A percentile compares a stretch with the other conserved stretches of the same genome.
phyloP scores from a whole-genome alignment of 2,113 vertebrate genomes.

The Oxyruncus cristatus region DNA sequence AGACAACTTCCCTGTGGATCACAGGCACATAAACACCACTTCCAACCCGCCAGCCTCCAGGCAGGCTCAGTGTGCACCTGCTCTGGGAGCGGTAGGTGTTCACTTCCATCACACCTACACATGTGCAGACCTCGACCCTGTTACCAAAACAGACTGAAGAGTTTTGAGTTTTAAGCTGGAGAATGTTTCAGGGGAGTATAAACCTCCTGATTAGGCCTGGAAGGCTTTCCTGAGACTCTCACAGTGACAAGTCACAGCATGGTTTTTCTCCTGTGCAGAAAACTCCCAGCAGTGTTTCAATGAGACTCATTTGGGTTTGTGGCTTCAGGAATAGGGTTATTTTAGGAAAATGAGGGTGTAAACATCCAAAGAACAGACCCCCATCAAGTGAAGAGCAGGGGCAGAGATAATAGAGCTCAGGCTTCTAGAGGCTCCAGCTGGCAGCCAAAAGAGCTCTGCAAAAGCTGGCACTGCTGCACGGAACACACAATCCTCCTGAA shows the following conservation, averaged over 20 bases:
- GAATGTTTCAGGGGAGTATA: background rate
- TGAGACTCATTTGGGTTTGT: rapidly evolving
- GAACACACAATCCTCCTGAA: background rate
- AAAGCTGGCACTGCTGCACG: rapidly evolving
- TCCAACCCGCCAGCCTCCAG: background rate
- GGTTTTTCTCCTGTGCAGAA: background rate
- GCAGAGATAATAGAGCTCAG: background rate
- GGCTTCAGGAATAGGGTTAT: background rate
- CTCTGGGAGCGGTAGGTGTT: background rate
- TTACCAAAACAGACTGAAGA: background rate
- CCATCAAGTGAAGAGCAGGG: background rate
- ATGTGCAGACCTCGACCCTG: rapidly evolving
- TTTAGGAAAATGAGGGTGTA: background rate
- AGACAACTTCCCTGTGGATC: background rate
- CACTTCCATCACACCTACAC: background rate
- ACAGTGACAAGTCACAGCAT: rapidly evolving
- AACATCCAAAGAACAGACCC: background rate
- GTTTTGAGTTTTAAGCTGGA: background rate
- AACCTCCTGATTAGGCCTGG: background rate
- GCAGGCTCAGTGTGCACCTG: background rate
- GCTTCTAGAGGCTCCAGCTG: background rate
- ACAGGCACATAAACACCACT: background rate
- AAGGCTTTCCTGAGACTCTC: background rate
- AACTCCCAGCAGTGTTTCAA: background rate
- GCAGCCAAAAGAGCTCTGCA: background rate